phyloP scores from a whole-genome alignment of 2,888 invertebrate species.

The Copidosoma aretas region DNA sequence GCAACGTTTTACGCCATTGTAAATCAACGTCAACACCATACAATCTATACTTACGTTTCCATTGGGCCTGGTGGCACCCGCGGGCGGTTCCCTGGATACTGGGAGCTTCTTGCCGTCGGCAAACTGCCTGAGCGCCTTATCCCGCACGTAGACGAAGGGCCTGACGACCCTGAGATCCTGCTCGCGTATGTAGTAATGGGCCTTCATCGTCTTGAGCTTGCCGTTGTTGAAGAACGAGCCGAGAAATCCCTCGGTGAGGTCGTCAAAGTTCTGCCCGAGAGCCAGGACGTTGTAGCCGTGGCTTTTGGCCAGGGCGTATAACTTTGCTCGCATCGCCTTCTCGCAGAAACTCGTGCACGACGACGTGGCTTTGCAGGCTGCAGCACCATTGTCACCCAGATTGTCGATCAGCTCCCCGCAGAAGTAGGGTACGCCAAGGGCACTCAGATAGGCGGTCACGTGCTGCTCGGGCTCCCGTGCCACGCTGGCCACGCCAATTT shows the following conservation, averaged over 20 bases:
- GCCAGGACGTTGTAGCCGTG: slow-evolving; percentile 88
- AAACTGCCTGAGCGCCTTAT: slow-evolving; percentile 76
- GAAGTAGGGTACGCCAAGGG: slow-evolving; percentile 68
- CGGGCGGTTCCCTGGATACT: slow-evolving; percentile 62
- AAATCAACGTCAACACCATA: not conserved
- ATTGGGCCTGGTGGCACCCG: not conserved
- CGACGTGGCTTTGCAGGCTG: slow-evolving; percentile 35
- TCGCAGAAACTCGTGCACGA: slow-evolving; percentile 73
- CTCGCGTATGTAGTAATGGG: slow-evolving; percentile 81
- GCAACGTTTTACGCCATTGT: too few relatives aligned
- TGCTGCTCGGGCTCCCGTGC: slow-evolving; percentile 66
- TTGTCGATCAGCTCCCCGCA: slow-evolving; percentile 68
- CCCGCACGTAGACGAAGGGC: slow-evolving; percentile 86
- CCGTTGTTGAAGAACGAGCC: slow-evolving; percentile 83
- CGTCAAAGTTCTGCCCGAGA: slow-evolving; percentile 85
- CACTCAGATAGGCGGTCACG: slow-evolving; percentile 67
- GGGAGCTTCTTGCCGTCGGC: slow-evolving; percentile 77
- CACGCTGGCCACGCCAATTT: slow-evolving; percentile 77
- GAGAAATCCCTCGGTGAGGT: slow-evolving; percentile 82
- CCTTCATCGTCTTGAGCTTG: slow-evolving; percentile 78
- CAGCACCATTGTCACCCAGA: slow-evolving; percentile 50
- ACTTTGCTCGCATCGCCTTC: slow-evolving; percentile 74
- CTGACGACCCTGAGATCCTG: slow-evolving; percentile 82
- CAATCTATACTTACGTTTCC: not conserved
- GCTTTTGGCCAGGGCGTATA: slow-evolving; percentile 77